Conservation (phyloP, 2,888 invertebrate genomes). For the Ceraclea dissimilis region DNA sequence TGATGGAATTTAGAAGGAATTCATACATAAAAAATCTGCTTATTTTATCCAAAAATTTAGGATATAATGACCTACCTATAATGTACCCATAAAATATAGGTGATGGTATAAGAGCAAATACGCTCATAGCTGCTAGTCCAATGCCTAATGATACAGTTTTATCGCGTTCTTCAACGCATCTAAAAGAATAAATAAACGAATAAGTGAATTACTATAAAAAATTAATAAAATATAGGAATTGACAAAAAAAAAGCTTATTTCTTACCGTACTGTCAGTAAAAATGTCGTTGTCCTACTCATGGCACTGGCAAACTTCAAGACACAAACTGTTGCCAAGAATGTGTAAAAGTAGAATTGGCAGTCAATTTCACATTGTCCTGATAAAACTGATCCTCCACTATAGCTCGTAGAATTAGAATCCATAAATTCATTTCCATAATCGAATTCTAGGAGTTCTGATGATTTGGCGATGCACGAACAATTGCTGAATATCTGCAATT, state of each 20-base stretch:
- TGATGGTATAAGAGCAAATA: slow-evolving; percentile 67
- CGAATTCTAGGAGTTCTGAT: no score
- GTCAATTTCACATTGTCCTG: slow-evolving; percentile 50
- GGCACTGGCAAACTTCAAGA: slow-evolving; percentile 52
- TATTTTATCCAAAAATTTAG: no score
- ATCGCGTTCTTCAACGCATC: slow-evolving; percentile 65
- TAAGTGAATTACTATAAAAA: no score
- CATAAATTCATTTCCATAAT: no score
- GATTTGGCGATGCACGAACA: slow-evolving; percentile 39
- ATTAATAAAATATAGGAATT: no score
- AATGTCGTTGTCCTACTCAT: slow-evolving; percentile 55
- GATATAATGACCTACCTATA: slow-evolving; percentile 55
- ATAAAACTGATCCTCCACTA: slow-evolving; percentile 37
- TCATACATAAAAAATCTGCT: no score
- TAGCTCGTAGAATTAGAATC: neutral
- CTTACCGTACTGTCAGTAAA: slow-evolving; percentile 49
- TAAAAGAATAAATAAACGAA: slow-evolving; percentile 27
- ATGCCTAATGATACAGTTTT: slow-evolving; percentile 66
- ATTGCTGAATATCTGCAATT: slow-evolving; percentile 36
- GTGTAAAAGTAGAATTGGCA: slow-evolving; percentile 48
- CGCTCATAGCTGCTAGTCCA: slow-evolving; percentile 58
- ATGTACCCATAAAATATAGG: slow-evolving; percentile 70
- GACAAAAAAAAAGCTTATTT: no score
- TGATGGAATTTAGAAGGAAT: no score
- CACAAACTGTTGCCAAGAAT: slow-evolving; percentile 46